Conservation (phyloP, 2,888 invertebrate genomes). For the Agapostemon virescens region DNA sequence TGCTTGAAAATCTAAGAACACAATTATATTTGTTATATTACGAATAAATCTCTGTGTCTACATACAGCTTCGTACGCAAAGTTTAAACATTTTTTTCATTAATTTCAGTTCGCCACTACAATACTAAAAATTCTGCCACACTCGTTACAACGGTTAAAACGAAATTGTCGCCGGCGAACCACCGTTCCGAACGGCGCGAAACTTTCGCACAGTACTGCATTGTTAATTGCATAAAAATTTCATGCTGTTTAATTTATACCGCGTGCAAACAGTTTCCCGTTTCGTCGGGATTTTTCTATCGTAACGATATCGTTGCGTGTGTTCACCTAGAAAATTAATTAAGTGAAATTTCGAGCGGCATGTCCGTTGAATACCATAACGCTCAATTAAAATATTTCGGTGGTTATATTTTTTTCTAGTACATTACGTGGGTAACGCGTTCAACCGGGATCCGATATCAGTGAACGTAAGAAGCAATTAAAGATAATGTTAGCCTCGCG, state of each 20-base stretch:
- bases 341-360: neutral
- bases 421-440: neutral
- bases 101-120: neutral
- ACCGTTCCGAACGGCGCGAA: neutral
- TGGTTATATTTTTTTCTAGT: neutral
- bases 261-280: neutral
- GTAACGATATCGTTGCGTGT: neutral
- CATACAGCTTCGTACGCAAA: neutral
- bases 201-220: neutral
- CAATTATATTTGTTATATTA: no score
- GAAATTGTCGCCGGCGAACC: neutral
- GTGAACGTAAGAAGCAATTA: constrained; percentile 13
- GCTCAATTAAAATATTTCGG: constrained; percentile 13
- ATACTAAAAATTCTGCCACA: neutral
- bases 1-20: no score
- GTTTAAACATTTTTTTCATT: neutral
- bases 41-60: no score
- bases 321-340: neutral
- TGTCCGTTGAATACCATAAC: neutral
- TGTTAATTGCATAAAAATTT: neutral
- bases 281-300: neutral
- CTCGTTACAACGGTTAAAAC: neutral
- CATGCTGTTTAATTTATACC: neutral
- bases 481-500: constrained; percentile 4
- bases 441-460: neutral